Evolutionary conservation across 2,113 vertebrate genomes (phyloP), one percentile per base, ranked within the genome.

Genomic region (Pandion haliaetus): DNA sequence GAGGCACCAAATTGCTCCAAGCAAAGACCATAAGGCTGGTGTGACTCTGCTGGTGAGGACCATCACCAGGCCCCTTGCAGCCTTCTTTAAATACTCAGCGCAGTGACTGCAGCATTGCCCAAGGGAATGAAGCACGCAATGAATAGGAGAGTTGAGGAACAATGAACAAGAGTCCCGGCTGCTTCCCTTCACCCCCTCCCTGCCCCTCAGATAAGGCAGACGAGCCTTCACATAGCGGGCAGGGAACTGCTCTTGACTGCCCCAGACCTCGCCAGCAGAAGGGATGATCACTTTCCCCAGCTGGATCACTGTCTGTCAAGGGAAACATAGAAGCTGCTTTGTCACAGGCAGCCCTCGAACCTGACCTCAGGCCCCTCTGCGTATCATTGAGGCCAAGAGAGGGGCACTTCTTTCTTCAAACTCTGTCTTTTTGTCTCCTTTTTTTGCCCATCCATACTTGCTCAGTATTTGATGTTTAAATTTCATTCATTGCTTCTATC

Each of bases 281-380:
- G 32, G 31, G 12, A 45, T 29, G 38, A 49, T 45, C 40, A 5
- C 40, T 61, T 90, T 89, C 47, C 47, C 52, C 63, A 63, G n/a
- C 34, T 88, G 74, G 42, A 84, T 63, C 45, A 12, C 17, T 49
- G 3, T 54, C 42, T 57, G 17, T 36, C 73, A 83, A 32, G 32
- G 38, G 57, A 82, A 88, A 69, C 26, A 91, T 69, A 94, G 70
- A 91, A 44, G 73, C 36, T 71, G 44, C 44, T 49, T 72, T 97
- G 62, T 94, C 36, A 38, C 2, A 1, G 42, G 49, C 44, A 76
- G 40, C 44, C 57, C 69, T 67, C 12, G 3, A 55, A 63, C 67
- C 38, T 87, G 93, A 86, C 70, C 81, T 69, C 38, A 59, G 59
- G 15, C 20, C 47, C 9, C n/a, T 65, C 36, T 82, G 55, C 4